These are phyloP conservation scores for Pyrocephalus nanus DNA, from an alignment of 2,797 vertebrate genomes.

Conservation along the genomic window DNA sequence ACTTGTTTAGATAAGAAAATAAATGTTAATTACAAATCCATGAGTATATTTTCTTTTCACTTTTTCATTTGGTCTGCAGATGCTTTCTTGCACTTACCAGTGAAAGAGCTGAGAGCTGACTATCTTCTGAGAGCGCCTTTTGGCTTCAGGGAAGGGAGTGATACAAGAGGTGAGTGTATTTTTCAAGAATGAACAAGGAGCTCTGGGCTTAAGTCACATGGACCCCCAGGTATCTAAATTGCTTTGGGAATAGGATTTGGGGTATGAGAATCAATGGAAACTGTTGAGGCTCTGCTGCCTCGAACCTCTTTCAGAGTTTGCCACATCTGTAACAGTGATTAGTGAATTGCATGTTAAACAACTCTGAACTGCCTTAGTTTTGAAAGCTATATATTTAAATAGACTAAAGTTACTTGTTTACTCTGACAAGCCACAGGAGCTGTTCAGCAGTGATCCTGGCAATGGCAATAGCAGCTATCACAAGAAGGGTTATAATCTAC, in stretches of 20 bases:
- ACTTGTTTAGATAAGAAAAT: neutral
- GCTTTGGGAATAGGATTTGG: neutral
- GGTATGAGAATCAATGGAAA: neutral
- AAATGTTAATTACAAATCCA: neutral
- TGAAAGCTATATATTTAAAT: neutral
- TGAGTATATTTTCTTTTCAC: neutral
- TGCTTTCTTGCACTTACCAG: neutral
- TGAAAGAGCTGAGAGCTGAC: neutral
- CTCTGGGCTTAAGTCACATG: neutral
- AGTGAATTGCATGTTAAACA: neutral
- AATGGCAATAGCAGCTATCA: neutral
- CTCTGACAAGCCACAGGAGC: neutral
- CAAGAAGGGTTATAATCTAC: neutral
- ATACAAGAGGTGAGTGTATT: neutral
- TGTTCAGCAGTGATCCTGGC: neutral
- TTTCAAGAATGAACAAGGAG: neutral
- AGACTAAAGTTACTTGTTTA: neutral
- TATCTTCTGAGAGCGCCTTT: neutral
- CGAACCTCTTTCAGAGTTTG: neutral
- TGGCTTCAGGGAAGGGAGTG: neutral
- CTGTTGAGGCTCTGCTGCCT: neutral
- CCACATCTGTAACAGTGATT: neutral
- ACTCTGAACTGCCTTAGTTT: neutral
- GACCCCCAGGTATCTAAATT: neutral
- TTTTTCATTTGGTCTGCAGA: neutral